Evolutionary conservation across 1,140 invertebrate species (phyloP).

Genomic region (Colletes latitarsis): DNA sequence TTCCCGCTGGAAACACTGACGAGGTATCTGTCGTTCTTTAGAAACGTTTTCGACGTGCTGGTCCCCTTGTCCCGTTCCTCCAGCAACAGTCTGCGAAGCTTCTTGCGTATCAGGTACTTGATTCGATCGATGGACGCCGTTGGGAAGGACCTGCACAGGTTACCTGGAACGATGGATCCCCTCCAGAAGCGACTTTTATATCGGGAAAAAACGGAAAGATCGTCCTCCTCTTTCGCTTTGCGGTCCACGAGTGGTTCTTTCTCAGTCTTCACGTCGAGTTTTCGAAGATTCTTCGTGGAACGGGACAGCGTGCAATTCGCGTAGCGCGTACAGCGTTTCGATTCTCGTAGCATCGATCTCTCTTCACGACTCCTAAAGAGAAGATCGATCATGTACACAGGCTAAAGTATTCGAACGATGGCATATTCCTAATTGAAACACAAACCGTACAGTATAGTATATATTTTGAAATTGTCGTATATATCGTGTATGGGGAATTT

Average conservation of each 20-base stretch:
- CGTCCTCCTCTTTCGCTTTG: background rate
- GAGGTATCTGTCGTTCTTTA: conserved; percentile 12
- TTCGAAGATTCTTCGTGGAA: background rate
- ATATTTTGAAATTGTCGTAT: no score
- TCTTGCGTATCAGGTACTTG: conserved; percentile 55
- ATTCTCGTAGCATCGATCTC: background rate
- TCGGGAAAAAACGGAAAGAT: background rate
- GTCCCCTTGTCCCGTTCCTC: conserved; percentile 23
- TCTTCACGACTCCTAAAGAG: background rate
- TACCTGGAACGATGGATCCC: background rate
- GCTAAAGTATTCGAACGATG: no score
- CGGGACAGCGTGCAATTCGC: background rate
- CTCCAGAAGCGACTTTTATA: conserved; percentile 3
- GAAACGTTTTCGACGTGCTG: conserved; percentile 24
- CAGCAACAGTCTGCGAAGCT: conserved; percentile 48
- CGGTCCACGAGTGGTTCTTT: background rate
- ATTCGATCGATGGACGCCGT: conserved; percentile 47
- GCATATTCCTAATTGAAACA: no score
- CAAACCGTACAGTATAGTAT: no score
- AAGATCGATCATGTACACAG: background rate
- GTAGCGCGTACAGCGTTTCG: background rate
- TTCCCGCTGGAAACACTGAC: conserved; percentile 18
- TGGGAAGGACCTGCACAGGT: conserved; percentile 23
- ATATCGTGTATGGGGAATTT: no score
- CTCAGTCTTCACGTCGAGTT: background rate